Base-by-base conservation (phyloP, 2,113 vertebrate species). In the Anguilla rostrata region DNA sequence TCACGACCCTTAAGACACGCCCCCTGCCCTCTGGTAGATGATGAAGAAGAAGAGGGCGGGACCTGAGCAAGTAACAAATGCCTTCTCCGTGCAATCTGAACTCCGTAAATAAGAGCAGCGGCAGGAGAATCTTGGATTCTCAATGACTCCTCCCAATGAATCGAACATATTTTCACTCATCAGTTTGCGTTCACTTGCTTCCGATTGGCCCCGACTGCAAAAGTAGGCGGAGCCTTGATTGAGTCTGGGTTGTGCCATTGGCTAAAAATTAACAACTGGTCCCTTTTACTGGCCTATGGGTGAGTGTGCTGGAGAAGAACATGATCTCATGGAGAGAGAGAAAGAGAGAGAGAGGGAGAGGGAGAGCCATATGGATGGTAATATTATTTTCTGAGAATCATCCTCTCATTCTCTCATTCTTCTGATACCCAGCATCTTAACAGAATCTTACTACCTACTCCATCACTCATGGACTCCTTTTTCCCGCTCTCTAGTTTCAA, bases 1-100 rank as follows among this genome's bases (percentile, higher is more conserved):
- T 91, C 89, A 90, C 90, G 94, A 91, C 22, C 84, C 92, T 56
- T 91, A 16, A 82, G 90, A 29, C 20, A 34, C 90, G 86, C 88
- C 39, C 90, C 86, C 83, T 29, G 57, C 85, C 84, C 88, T 88
- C 86, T 84, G 85, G 90, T 86, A 92, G 43, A 6, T 6, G 43
- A 46, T 1, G 43, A 46, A 46, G 49, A 12, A 53, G 90, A 84
- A 82, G 86, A 80, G 85, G 60, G 91, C 86, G 57, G 85, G 91
- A 90, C 88, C 89, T 66, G 86, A 87, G 90, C 90, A 86, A 82
- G 81, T 80, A 43, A 86, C 26, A 26, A 86, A n/a, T 43, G 11
- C n/a, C 14, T 71, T n/a, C 57, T 22, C 63, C 63, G 26, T 71
- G 63, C 20, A n/a, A n/a, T 5, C 26, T 71, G 26, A 6, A 20